These are phyloP conservation scores for Drosophila neonasuta DNA, from an alignment of 2,888 invertebrate species.

Conservation along the genomic window DNA sequence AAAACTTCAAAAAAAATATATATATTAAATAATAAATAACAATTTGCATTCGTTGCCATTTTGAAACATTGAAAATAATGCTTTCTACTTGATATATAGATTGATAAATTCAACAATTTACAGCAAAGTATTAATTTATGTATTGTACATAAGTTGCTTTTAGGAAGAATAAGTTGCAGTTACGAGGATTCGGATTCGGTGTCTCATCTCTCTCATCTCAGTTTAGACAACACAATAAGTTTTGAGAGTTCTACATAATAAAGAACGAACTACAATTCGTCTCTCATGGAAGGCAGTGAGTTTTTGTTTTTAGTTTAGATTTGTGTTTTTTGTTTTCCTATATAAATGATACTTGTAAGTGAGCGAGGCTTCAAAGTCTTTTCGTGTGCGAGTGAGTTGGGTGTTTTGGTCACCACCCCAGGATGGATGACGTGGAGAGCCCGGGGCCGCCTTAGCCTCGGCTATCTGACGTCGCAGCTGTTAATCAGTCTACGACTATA, in stretches of 20 bases:
- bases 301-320: conserved; percentile 46
- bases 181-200: conserved; percentile 43
- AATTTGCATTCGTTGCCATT: conserved; percentile 73
- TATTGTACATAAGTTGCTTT: conserved; percentile 69
- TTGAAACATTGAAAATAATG: conserved; percentile 67
- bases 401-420: conserved; percentile 31
- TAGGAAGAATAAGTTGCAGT: conserved; percentile 69
- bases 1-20: conserved; percentile 55
- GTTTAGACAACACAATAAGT: conserved; percentile 29
- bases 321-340: conserved; percentile 24
- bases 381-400: conserved; percentile 49
- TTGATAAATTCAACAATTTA: conserved; percentile 63
- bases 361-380: conserved; percentile 76
- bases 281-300: conserved; percentile 69
- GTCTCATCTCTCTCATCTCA: conserved; percentile 27
- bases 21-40: conserved; percentile 71
- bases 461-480: conserved; percentile 44
- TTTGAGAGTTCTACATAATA: conserved; percentile 45
- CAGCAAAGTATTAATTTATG: conserved; percentile 64
- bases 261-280: conserved; percentile 42
- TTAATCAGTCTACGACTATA: conserved; percentile 15
- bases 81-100: conserved; percentile 40
- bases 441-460: conserved; percentile 41
- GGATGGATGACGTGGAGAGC: conserved; percentile 27
- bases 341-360: conserved; percentile 42